Evolutionary conservation across 2,113 vertebrate species (phyloP).

Genomic region (Eira barbara): DNA sequence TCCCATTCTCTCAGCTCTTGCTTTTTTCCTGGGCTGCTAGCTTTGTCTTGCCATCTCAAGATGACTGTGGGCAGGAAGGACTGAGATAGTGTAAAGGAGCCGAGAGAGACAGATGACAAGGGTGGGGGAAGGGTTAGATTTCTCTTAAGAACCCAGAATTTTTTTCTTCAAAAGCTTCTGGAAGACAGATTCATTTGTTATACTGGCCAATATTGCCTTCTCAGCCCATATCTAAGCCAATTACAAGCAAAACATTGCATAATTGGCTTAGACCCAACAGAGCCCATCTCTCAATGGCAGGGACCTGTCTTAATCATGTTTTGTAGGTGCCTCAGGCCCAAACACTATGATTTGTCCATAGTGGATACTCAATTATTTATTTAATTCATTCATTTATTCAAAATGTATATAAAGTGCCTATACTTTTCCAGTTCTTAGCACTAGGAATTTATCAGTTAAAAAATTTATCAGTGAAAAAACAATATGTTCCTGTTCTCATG

Average conservation of each 20-base stretch:
- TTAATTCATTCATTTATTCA: constrained; percentile 3
- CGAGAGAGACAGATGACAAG: background rate
- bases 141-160: background rate
- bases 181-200: background rate
- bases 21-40: background rate
- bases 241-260: background rate
- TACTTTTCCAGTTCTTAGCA: background rate
- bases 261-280: background rate
- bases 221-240: background rate
- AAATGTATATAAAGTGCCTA: background rate
- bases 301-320: background rate
- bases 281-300: background rate
- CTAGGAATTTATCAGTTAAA: background rate
- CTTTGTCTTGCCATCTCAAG: background rate
- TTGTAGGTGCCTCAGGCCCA: background rate
- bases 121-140: background rate
- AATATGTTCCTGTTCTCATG: background rate
- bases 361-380: background rate
- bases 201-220: background rate
- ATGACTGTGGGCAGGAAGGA: background rate
- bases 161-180: background rate
- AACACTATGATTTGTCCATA: background rate
- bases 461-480: background rate
- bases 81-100: background rate
- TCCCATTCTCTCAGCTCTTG: background rate